Base-by-base conservation (phyloP, 2,797 vertebrate genomes). In the Strix occidentalis region DNA sequence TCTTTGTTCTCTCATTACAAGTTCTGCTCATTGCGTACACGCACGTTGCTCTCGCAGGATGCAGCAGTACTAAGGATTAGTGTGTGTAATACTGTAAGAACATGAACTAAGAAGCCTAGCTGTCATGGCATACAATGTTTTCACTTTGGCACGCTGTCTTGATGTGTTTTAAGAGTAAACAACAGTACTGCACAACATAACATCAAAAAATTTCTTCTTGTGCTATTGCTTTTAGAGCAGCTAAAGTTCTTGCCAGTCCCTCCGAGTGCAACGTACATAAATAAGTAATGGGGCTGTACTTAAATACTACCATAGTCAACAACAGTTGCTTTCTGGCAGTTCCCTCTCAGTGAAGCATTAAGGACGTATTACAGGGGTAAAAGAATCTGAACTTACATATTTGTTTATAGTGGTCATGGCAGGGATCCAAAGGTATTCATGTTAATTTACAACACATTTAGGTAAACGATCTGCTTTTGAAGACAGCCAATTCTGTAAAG, bases 371-470 rank as follows among this genome's bases (percentile, higher is more conserved):
- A 89, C 80, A 79, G 76, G 91, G 94, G 92, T 95, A 96, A 96
- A 96, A 88, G 94, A 97, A 97, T 94, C 88, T 97, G 96, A 97
- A 97, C 92, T 97, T 95, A 95, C 97, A 80, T 95, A 96, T 96
- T 98, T 95, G 95, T 96, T 97, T 98, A 97, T 84, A 91, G 92
- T 79, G 95, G 97, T 95, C 85, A 76, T 95, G 97, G 98, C 96
- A 97, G 79, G 74, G 86, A 91, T 97, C 97, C 97, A 97, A 95
- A 95, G 84, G 90, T 56, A 97, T 96, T 96, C 90, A 94, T 72
- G 84, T 92, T 97, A 97, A 98, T 98, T 97, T 98, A 96, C 96
- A 98, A 77, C 64, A 97, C 91, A 97, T 96, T 97, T 97, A 90
- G 82, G 93, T 94, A 97, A 92, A 95, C 8, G 20, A 97, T 84